Percentiles rank a stretch among this genome's conserved stretches.
Conservation (phyloP, 2,113 vertebrate genomes). For the Cettia cetti region DNA sequence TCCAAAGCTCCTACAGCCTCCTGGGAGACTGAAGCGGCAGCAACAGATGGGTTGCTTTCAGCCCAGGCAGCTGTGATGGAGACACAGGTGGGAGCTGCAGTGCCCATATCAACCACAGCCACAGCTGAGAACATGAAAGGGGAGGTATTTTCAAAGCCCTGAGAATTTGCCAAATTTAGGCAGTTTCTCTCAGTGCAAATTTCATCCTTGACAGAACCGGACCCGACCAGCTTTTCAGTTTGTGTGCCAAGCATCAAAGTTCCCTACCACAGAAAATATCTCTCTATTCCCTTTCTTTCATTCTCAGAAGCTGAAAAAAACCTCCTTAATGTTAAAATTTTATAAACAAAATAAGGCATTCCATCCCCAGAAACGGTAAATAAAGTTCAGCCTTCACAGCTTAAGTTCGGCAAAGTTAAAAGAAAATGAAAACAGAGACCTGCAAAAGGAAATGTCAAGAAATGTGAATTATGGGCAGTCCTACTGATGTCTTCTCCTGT, state of each 20-base stretch:
- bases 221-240: background rate
- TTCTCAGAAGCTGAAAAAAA: background rate
- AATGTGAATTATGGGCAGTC: background rate
- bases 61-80: background rate
- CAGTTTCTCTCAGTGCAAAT: background rate
- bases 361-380: background rate
- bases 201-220: background rate
- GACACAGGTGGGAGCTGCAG: background rate
- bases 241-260: background rate
- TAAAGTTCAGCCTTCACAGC: background rate
- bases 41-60: background rate
- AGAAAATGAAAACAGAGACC: background rate
- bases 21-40: background rate
- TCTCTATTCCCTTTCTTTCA: background rate
- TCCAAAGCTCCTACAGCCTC: no score
- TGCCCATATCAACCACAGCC: accelerated
- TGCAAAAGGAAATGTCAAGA: background rate
- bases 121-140: background rate
- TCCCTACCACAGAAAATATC: background rate
- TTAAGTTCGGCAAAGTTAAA: background rate
- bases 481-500: background rate
- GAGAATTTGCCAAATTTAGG: background rate
- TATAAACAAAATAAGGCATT: background rate
- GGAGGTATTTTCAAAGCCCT: background rate
- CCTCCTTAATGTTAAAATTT: background rate